Evolutionary conservation across 2,797 vertebrate species (phyloP), one percentile per base, ranked within the genome.

Genomic region (Enteromius fasciolatus): DNA sequence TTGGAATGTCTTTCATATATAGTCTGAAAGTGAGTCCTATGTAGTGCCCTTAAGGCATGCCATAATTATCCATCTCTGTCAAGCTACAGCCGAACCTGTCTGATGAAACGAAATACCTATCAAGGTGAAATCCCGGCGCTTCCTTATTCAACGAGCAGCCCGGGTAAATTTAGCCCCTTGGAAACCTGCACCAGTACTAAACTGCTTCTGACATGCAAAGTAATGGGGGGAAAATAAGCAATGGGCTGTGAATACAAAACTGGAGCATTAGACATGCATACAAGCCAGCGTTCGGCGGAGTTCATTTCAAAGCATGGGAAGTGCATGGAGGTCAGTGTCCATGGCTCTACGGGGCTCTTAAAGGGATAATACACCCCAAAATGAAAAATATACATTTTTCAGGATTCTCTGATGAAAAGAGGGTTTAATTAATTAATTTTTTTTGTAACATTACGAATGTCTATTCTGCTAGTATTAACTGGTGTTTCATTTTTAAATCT

Each of bases 91-190:
- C 20, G 31, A 81, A 78, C 72, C 70, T 74, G 80, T 76, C 80
- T 87, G 79, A 88, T 82, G 79, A 83, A 84, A 83, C 73, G 54
- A 80, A 82, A 86, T 79, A 39, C 57, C 69, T 39, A 81, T 88
- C 83, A 86, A 87, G 86, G 84, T 85, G 86, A 86, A 81, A 66
- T 74, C 44, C 64, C 6, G 39, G 50, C 41, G 25, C 57, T 59
- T 72, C 68, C 57, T 14, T 41, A 50, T 69, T 83, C 76, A 41
- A 5, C 9, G 17, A 80, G 76, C 83, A 61, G 78, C 78, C 61
- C 10, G 61, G 84, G 80, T 75, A 66, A 83, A 83, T 83, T 66
- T 81, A 63, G 64, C 75, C 63, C 44, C 23, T 23, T 10, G 52
- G 17, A 25, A 76, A 86, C 41, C 66, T 77, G 73, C 18, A 57